Percentiles rank a stretch among this genome's conserved stretches.
Conservation (phyloP, 37 sponge, comb jelly and placozoan genomes). For the Corticium candelabrum region DNA sequence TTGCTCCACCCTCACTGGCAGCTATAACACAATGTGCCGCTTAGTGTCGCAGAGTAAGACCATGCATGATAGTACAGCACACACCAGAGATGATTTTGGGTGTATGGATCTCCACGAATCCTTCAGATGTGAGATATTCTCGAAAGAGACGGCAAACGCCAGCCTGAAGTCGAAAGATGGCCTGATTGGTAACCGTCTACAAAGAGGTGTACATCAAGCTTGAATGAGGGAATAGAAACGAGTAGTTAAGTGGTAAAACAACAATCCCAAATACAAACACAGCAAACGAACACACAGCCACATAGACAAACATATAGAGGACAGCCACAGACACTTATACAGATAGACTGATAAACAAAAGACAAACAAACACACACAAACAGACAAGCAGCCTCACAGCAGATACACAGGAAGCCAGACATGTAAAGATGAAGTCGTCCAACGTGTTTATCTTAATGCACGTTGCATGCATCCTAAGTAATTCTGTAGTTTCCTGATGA, state of each 20-base stretch:
- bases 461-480: no score
- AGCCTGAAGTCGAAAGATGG: slow-evolving; percentile 89
- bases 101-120: slow-evolving; percentile 95
- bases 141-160: slow-evolving; percentile 82
- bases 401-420: no score
- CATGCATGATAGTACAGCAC: neutral
- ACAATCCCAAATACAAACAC: neutral
- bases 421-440: no score
- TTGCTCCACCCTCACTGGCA: slow-evolving; percentile 99
- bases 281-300: no score
- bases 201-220: neutral
- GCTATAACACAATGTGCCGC: slow-evolving; percentile 36
- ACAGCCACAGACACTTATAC: no score
- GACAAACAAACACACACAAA: no score
- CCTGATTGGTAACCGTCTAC: slow-evolving; percentile 89
- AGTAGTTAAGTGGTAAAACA: neutral
- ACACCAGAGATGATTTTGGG: slow-evolving; percentile 96
- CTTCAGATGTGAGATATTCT: slow-evolving; percentile 65
- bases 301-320: no score
- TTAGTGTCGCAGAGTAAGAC: neutral
- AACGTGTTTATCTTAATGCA: no score
- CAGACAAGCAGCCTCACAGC: no score
- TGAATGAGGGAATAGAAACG: neutral
- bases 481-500: no score
- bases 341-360: neutral